These are phyloP conservation scores for Onthophagus sagittarius DNA, from an alignment of 2,888 invertebrate genomes.

Conservation along the genomic window DNA sequence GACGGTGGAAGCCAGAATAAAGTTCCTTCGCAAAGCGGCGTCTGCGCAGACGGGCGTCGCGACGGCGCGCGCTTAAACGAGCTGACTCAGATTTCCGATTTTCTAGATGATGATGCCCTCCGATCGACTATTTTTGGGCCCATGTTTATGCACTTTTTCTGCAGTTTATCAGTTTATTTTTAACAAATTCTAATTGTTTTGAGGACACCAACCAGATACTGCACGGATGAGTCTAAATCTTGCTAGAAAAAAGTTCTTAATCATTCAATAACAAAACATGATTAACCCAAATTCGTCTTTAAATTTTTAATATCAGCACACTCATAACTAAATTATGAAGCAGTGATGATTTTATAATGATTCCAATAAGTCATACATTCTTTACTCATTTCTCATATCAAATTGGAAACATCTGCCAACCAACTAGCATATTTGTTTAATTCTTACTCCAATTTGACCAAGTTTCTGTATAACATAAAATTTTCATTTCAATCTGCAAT, in stretches of 20 bases:
- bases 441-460: too few relatives aligned
- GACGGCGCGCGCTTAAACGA: slow-evolving; percentile 25
- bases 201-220: background rate
- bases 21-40: slow-evolving; percentile 33
- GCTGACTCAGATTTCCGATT: slow-evolving; percentile 39
- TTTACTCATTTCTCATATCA: too few relatives aligned
- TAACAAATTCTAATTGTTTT: background rate
- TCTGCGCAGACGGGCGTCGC: slow-evolving; percentile 33
- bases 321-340: too few relatives aligned
- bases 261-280: too few relatives aligned
- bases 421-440: too few relatives aligned
- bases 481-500: too few relatives aligned
- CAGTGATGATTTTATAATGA: too few relatives aligned
- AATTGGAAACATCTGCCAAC: too few relatives aligned
- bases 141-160: slow-evolving; percentile 38
- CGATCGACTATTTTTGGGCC: slow-evolving; percentile 34
- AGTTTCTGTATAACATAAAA: too few relatives aligned
- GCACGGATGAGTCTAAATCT: background rate
- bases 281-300: too few relatives aligned
- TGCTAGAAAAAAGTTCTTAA: background rate
- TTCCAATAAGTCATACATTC: too few relatives aligned
- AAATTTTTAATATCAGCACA: too few relatives aligned
- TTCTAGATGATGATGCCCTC: slow-evolving; percentile 37
- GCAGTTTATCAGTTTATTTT: slow-evolving; percentile 26
- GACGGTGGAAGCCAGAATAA: slow-evolving; percentile 44